Evolutionary conservation across 92 coral and sea anemone species (phyloP).

Genomic region (Ricordea florida): DNA sequence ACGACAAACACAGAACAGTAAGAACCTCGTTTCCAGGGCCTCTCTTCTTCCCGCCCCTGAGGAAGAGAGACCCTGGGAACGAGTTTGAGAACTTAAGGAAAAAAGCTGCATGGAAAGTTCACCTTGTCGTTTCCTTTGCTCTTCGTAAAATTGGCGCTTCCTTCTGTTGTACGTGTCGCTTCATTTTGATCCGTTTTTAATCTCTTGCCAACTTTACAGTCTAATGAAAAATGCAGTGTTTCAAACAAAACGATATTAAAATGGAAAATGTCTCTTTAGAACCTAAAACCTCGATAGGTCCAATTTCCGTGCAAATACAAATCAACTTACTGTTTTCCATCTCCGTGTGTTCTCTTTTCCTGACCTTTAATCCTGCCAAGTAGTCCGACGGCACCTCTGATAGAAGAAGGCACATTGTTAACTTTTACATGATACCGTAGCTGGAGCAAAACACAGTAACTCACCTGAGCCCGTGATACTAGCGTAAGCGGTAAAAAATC

Average conservation of each 20-base stretch:
- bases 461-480: slow-evolving; percentile 88
- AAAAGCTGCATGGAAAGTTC: neutral
- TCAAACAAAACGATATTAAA: neutral
- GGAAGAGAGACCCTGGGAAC: neutral
- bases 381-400: slow-evolving; percentile 59
- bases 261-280: neutral
- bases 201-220: slow-evolving; percentile 68
- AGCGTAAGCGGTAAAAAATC: slow-evolving; percentile 69
- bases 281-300: too few species aligned
- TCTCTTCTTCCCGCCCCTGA: neutral
- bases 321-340: slow-evolving; percentile 37
- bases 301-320: neutral
- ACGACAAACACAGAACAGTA: too few species aligned
- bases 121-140: slow-evolving; percentile 55
- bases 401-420: neutral
- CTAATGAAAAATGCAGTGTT: slow-evolving; percentile 4
- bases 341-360: slow-evolving; percentile 52
- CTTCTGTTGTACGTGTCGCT: neutral
- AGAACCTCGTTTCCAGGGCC: too few species aligned
- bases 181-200: slow-evolving; percentile 47
- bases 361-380: slow-evolving; percentile 13
- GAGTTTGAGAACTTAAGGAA: neutral
- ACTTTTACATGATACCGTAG: neutral
- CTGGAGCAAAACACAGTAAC: neutral
- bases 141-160: slow-evolving; percentile 32